These are phyloP conservation scores for Caenorhabditis panamensis DNA, from an alignment of 2,888 invertebrate species.

Conservation along the genomic window DNA sequence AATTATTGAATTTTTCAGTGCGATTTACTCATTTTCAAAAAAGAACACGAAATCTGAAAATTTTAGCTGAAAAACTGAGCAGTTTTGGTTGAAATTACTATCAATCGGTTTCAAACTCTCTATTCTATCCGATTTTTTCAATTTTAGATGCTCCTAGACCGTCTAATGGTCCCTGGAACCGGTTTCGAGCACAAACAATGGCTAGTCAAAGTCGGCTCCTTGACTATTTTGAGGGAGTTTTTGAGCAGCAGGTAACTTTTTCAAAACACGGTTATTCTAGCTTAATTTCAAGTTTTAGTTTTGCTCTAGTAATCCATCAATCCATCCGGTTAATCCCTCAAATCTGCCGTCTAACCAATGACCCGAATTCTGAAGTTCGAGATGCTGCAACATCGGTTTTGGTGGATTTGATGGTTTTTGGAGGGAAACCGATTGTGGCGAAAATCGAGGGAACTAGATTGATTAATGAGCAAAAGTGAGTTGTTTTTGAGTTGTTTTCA, in stretches of 20 bases:
- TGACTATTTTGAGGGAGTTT: constrained; percentile 53
- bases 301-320: constrained; percentile 57
- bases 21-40: too few species aligned
- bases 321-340: constrained; percentile 32
- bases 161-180: constrained; percentile 23
- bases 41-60: too few species aligned
- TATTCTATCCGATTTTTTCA: too few species aligned
- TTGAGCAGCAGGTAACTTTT: constrained; percentile 42
- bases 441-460: constrained; percentile 26
- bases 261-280: background rate
- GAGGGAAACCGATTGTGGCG: constrained; percentile 44
- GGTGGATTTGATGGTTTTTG: constrained; percentile 71
- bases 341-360: constrained; percentile 51
- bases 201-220: constrained; percentile 56
- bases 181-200: constrained; percentile 59
- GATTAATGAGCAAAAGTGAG: constrained; percentile 60
- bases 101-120: too few species aligned
- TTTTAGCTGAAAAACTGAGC: too few species aligned
- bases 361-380: constrained; percentile 58
- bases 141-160: constrained; percentile 52
- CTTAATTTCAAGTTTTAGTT: constrained; percentile 29
- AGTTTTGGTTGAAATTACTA: too few species aligned
- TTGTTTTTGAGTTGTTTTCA: too few species aligned
- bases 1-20: too few species aligned
- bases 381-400: constrained; percentile 64